These are phyloP conservation scores for Gordius sp. DNA, from an alignment of 2,888 invertebrate species.

Conservation along the genomic window DNA sequence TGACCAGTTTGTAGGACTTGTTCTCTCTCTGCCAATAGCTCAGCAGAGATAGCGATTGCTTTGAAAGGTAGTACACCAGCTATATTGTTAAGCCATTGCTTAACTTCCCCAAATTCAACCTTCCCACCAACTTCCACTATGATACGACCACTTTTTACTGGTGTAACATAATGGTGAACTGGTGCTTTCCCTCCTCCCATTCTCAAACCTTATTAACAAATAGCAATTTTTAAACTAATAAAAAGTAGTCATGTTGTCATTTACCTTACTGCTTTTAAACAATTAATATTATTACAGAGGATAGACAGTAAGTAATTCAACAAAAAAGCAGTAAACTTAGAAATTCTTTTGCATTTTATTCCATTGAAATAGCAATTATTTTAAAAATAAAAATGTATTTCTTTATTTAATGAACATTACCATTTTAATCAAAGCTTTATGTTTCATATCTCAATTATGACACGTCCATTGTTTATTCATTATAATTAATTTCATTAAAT, in stretches of 20 bases:
- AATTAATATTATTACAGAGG: too few species aligned
- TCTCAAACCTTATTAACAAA: constrained; percentile 43
- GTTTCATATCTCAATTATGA: too few species aligned
- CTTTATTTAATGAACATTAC: too few species aligned
- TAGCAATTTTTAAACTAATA: not conserved
- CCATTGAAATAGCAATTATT: too few species aligned
- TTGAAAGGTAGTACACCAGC: constrained; percentile 58
- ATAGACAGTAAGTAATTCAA: too few species aligned
- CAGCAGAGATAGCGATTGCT: constrained; percentile 53
- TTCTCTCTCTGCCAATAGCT: constrained; percentile 41
- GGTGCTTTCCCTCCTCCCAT: constrained; percentile 89
- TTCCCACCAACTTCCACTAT: constrained; percentile 74
- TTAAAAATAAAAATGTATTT: too few species aligned
- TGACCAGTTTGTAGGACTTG: constrained; percentile 37
- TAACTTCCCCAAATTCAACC: constrained; percentile 43
- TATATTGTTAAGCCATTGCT: constrained; percentile 31
- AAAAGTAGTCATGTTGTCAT: not conserved
- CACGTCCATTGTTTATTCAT: too few species aligned
- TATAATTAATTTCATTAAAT: too few species aligned
- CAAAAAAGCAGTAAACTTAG: too few species aligned
- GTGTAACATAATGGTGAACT: constrained; percentile 79
- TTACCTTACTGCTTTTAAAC: too few species aligned
- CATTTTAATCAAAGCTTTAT: too few species aligned
- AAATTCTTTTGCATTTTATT: too few species aligned
- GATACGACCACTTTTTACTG: constrained; percentile 60